Conservation (phyloP, 2,113 vertebrate genomes). For the Zapus hudsonius region DNA sequence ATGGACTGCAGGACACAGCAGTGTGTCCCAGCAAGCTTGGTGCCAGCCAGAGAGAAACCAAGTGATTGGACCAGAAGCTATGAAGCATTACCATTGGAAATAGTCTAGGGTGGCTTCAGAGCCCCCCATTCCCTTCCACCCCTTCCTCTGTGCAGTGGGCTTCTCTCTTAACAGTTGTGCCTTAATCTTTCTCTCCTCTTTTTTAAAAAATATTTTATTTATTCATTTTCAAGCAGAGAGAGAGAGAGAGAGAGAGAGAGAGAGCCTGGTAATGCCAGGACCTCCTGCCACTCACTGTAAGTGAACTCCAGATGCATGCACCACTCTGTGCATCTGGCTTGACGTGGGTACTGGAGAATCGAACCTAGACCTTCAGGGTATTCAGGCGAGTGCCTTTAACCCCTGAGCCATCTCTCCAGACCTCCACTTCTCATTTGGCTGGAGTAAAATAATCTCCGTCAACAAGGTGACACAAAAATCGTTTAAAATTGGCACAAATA, state of each 20-base stretch:
- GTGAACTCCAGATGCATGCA: too few relatives aligned
- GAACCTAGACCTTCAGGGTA: too few relatives aligned
- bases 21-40: not conserved
- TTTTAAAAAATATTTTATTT: not conserved
- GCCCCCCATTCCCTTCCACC: not conserved
- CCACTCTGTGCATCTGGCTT: too few relatives aligned
- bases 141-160: not conserved
- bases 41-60: not conserved
- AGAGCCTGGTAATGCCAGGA: too few relatives aligned
- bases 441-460: not conserved
- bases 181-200: not conserved
- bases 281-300: too few relatives aligned
- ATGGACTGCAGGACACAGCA: not conserved
- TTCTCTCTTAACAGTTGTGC: not conserved
- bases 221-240: too few relatives aligned
- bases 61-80: not conserved
- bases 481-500: not conserved
- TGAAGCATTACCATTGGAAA: not conserved
- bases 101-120: not conserved
- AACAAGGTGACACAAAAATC: not conserved
- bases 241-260: too few relatives aligned
- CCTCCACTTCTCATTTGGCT: too few relatives aligned
- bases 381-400: too few relatives aligned
- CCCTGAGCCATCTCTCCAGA: too few relatives aligned
- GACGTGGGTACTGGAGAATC: too few relatives aligned